phyloP scores from a whole-genome alignment of 2,888 invertebrate species.

The Diplazon laetatorius region DNA sequence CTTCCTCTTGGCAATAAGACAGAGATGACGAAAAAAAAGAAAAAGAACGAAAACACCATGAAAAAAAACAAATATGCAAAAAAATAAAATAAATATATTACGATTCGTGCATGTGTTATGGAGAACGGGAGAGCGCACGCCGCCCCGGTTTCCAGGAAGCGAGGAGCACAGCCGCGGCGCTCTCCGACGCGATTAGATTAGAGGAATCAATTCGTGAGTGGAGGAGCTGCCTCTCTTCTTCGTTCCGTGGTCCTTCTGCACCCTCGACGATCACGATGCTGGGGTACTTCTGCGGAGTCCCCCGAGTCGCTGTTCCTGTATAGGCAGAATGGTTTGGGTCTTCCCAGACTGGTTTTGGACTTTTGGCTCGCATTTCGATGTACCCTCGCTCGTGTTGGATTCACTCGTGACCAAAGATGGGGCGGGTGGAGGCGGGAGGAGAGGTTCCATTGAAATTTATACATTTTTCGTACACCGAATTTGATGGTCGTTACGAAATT shows the following conservation, averaged over 20 bases:
- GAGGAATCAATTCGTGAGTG: slow-evolving; percentile 70
- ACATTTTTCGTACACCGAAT: too few relatives aligned
- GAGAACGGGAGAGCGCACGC: slow-evolving; percentile 64
- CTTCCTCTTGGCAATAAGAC: slow-evolving; percentile 20
- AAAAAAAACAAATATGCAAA: background rate
- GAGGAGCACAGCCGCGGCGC: slow-evolving; percentile 66
- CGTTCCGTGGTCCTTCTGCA: slow-evolving; percentile 24
- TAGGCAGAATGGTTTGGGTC: slow-evolving; percentile 10
- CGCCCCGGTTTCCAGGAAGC: slow-evolving; percentile 51
- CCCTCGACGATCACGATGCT: slow-evolving; percentile 31
- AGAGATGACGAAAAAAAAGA: slow-evolving; percentile 33
- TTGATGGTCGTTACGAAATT: too few relatives aligned
- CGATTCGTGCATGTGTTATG: slow-evolving; percentile 46
- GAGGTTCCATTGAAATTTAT: too few relatives aligned
- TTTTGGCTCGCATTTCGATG: slow-evolving; percentile 11
- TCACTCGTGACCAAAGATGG: slow-evolving; percentile 8
- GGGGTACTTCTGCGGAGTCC: slow-evolving; percentile 41
- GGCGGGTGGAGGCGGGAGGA: background rate
- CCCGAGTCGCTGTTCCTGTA: slow-evolving; percentile 19
- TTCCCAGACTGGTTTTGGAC: slow-evolving; percentile 3
- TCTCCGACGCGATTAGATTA: slow-evolving; percentile 75
- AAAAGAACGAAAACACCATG: slow-evolving; percentile 16
- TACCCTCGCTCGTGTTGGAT: slow-evolving; percentile 14
- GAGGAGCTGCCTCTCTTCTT: slow-evolving; percentile 57
- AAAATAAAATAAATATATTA: background rate